Conservation (phyloP, 2,113 vertebrate genomes). For the Dipodomys ordii region DNA sequence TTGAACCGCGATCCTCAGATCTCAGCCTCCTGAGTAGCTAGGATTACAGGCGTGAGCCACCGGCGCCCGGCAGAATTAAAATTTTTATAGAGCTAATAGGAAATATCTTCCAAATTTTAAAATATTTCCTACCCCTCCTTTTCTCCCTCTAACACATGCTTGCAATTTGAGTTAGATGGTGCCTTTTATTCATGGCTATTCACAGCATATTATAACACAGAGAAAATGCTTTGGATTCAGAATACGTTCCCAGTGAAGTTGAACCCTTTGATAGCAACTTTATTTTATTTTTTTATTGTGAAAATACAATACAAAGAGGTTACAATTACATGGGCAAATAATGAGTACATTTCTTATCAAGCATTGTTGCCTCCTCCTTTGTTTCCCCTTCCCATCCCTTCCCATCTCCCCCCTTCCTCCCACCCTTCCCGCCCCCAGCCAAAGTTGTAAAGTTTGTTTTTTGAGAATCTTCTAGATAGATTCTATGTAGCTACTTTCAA, state of each 20-base stretch:
- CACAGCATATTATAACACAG: neutral
- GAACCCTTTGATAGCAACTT: neutral
- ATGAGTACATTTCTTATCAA: too few species aligned
- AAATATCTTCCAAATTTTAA: neutral
- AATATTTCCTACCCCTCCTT: fast-evolving
- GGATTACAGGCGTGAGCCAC: too few species aligned
- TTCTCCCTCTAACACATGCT: neutral
- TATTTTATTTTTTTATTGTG: neutral
- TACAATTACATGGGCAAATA: too few species aligned
- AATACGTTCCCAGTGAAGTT: neutral
- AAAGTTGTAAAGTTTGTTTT: too few species aligned
- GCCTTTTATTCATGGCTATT: neutral
- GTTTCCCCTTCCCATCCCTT: too few species aligned
- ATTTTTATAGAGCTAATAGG: neutral
- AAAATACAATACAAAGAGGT: too few species aligned
- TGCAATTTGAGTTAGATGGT: neutral
- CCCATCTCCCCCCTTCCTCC: too few species aligned
- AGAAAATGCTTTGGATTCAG: neutral
- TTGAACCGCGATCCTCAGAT: too few species aligned
- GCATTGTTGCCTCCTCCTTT: too few species aligned
- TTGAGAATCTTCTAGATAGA: neutral
- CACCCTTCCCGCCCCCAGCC: too few species aligned
- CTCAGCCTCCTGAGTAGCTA: too few species aligned
- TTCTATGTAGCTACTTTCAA: neutral
- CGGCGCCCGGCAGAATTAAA: too few species aligned